Base-by-base conservation (phyloP, 2,888 invertebrate species). In the Liodrosophila aerea region DNA sequence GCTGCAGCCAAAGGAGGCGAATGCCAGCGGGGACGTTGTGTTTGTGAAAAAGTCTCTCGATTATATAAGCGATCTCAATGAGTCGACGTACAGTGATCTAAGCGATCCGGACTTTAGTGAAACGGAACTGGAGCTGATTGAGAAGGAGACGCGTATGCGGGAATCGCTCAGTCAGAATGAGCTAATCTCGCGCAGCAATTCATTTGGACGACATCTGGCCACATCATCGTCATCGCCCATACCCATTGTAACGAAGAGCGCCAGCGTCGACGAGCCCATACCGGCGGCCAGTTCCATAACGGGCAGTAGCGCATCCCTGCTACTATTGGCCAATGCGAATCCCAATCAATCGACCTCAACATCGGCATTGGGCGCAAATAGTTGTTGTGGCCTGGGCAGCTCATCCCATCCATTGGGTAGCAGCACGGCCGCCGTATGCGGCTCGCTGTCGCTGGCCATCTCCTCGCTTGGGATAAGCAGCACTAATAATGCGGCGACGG, bases 31-130 rank as follows among this genome's bases (percentile, higher is more conserved):
- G 62, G 88, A 90, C 80, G 87, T 89, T 66, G 88, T 89, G 63
- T 90, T 89, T 73, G 91, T 93, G 13, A 93, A 92, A 88, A 92
- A 90, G 81, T 91, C 93, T 9, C 88, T 92, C 74, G 93, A 93
- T 87, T 93, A 92, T 86, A 89, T 93, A 71, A 92, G 90, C 85
- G 93, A 93, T 87, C 90, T 93, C 74, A 93, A 92, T 87, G 92
- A 93, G 86, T 92, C 92, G 5, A 92, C 93, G 31, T 93, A 93
- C 86, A 93, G 92, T 83, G 93, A 93, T 81, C 89, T 93, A 61
- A 93, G 93, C 82, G 93, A 93, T 88, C 92, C 93, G 59, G 93
- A 93, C 86, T 90, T 92, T 65, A 93, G 92, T 82, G 93, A 93
- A 88, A 91, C 92, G 8, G 93, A 93, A 72, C 65, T 93, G 67